A percentile compares a stretch with the other conserved stretches of the same genome.
These are phyloP conservation scores for Carassius auratus DNA, from an alignment of 2,113 vertebrate species.

Conservation along the genomic window DNA sequence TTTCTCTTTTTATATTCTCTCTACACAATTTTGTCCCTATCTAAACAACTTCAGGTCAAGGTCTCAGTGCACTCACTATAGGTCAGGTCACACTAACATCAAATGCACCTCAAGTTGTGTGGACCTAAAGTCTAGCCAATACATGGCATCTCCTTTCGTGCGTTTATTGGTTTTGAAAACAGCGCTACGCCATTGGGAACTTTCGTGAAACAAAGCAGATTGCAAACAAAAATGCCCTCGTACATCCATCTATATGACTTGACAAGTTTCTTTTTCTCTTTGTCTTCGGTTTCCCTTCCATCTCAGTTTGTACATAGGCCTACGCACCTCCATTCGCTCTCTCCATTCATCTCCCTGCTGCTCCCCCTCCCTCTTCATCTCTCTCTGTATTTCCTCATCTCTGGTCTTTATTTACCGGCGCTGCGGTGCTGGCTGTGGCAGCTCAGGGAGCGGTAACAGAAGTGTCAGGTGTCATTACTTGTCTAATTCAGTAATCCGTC, in stretches of 20 bases:
- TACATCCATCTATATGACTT: slow-evolving; percentile 45
- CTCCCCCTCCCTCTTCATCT: slow-evolving; percentile 42
- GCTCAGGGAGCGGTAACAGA: slow-evolving; percentile 80
- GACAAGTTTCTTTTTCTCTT: slow-evolving; percentile 30
- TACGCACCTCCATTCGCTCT: slow-evolving; percentile 18
- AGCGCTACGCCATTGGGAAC: slow-evolving; percentile 34
- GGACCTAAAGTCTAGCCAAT: neutral
- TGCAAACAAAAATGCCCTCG: slow-evolving; percentile 12
- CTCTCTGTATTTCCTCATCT: slow-evolving; percentile 54
- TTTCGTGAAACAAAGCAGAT: slow-evolving; percentile 31
- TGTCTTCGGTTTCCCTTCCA: slow-evolving; percentile 43
- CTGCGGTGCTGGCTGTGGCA: slow-evolving; percentile 69
- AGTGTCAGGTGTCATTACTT: slow-evolving; percentile 86
- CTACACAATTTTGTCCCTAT: neutral
- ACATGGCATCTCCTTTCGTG: neutral
- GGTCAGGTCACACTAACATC: neutral
- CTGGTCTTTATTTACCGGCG: slow-evolving; percentile 76
- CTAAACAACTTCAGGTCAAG: neutral
- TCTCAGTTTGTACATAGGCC: slow-evolving; percentile 34
- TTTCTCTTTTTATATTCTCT: too few relatives aligned
- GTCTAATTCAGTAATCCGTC: slow-evolving; percentile 84
- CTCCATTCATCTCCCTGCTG: slow-evolving; percentile 35
- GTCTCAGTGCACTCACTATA: neutral
- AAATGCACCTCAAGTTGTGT: neutral
- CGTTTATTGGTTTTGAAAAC: slow-evolving; percentile 26